Evolutionary conservation across 2,888 invertebrate genomes (phyloP).

Genomic region (Polyommatus icarus): DNA sequence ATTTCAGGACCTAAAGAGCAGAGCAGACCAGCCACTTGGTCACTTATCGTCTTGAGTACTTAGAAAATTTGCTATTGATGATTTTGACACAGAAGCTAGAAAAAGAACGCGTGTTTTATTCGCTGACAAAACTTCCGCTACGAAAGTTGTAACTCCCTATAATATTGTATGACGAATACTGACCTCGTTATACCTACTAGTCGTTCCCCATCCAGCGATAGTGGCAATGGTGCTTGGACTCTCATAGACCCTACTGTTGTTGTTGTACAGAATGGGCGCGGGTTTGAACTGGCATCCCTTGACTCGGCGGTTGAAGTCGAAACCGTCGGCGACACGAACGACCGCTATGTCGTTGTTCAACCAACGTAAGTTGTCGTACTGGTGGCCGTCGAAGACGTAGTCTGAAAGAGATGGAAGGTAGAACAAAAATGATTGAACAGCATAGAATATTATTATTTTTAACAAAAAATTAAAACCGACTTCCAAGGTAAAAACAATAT

Average conservation of each 20-base stretch:
- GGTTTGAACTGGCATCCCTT: slow-evolving; percentile 67
- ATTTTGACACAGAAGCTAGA: too few relatives aligned
- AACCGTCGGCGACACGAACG: slow-evolving; percentile 66
- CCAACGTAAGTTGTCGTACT: slow-evolving; percentile 70
- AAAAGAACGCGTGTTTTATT: too few relatives aligned
- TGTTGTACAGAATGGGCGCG: slow-evolving; percentile 65
- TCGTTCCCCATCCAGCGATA: slow-evolving; percentile 70
- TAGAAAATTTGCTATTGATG: too few relatives aligned
- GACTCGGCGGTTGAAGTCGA: slow-evolving; percentile 62
- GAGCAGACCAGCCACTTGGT: too few relatives aligned
- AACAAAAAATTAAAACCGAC: too few relatives aligned
- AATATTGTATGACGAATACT: slow-evolving; percentile 40
- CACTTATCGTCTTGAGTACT: too few relatives aligned
- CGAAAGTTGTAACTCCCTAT: too few relatives aligned
- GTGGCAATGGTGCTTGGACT: slow-evolving; percentile 57
- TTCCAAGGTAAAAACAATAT: too few relatives aligned
- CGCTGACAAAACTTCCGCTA: too few relatives aligned
- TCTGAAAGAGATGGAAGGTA: slow-evolving; percentile 46
- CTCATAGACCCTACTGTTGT: slow-evolving; percentile 63
- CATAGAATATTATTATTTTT: too few relatives aligned
- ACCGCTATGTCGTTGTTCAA: slow-evolving; percentile 73
- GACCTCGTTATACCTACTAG: slow-evolving; percentile 62
- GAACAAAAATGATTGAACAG: too few relatives aligned
- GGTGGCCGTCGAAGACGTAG: slow-evolving; percentile 68
- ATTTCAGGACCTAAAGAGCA: too few relatives aligned